Evolutionary conservation across 2,888 invertebrate genomes (phyloP).

Genomic region (Clistopyga incitator): DNA sequence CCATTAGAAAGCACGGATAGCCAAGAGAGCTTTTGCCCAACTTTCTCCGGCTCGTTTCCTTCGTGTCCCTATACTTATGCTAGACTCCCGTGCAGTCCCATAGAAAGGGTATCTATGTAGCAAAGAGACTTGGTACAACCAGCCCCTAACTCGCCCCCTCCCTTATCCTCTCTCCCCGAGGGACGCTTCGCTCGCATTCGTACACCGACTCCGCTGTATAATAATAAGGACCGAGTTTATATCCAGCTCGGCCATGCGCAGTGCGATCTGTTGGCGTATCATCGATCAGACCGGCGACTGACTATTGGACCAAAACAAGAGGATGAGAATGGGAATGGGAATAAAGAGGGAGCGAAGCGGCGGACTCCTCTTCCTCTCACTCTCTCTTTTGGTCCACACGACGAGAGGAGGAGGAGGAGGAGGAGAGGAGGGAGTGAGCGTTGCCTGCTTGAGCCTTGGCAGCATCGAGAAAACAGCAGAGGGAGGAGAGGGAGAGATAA

Average conservation of each 20-base stretch:
- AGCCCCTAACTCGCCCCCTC: constrained; percentile 44
- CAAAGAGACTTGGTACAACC: constrained; percentile 21
- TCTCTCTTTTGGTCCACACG: not conserved
- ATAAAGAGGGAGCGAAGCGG: constrained; percentile 73
- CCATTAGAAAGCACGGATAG: not conserved
- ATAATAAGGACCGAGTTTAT: constrained; percentile 82
- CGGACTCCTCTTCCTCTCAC: constrained; percentile 8
- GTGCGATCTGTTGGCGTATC: constrained; percentile 82
- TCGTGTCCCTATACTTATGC: not conserved
- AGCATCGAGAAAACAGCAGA: constrained; percentile 3
- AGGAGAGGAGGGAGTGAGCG: not conserved
- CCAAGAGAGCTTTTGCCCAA: not conserved
- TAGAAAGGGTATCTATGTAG: constrained; percentile 1
- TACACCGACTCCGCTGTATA: constrained; percentile 74
- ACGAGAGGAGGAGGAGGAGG: not conserved
- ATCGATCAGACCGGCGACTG: constrained; percentile 83
- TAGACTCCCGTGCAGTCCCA: not conserved
- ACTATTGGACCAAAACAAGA: constrained; percentile 84
- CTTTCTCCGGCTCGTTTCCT: constrained; percentile 5
- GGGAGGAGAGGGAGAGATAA: not conserved
- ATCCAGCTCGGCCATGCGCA: constrained; percentile 83
- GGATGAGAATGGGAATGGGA: constrained; percentile 80
- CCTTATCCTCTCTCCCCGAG: constrained; percentile 33
- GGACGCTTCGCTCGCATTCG: constrained; percentile 52
- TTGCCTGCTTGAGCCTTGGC: constrained; percentile 4